Base-by-base conservation (phyloP, 2,888 invertebrate genomes). In the Mimachlamys varia region DNA sequence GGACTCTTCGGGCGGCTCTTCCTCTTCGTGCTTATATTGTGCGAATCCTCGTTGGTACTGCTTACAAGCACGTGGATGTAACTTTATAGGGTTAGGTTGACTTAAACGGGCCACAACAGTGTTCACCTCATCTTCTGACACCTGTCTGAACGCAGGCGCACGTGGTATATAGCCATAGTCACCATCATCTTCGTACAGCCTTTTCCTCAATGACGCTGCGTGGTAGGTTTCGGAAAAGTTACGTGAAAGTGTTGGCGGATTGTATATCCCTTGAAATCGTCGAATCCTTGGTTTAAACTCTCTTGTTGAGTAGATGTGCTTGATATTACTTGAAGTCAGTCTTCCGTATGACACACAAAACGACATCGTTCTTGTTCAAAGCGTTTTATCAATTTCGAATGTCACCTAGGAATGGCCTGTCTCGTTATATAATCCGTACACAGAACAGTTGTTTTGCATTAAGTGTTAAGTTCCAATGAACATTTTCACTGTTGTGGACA, bases 241-340 rank as follows among this genome's bases (percentile, higher is more conserved):
- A 44, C 89, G 58, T 15, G 90, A 90, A 38, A 58, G 87, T 44
- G 90, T 53, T 37, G 50, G 53, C 10, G 90, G 90, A 44, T 90
- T 90, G 89, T 90, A 90, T 55, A 90, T 89, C 50, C 88, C 37
- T 12, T 76, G 27, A 5, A 76, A 12, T 13, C 89, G 76, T 15
- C 90, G 44, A 19, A 53, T 38, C n/a, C 19, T 53, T 17, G 55
- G 87, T 88, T 89, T 89, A 0, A 89, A 53, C n/a, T 90, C 90
- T 88, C 89, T 90, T 13, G 90, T 90, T 22, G 90, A 90, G 88
- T 90, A 90, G 22, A 90, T 44, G 87, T 90, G 87, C 58, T 90
- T 90, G 38, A 90, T 90, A 87, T 90, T 90, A 76, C 27, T 76
- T 76, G 22, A 0, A 76, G 76, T 76, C 33, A 76, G 22, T 33